Evolutionary conservation across 2,888 invertebrate species (phyloP), one percentile per base, ranked within the genome.

Genomic region (Candidula unifasciata): DNA sequence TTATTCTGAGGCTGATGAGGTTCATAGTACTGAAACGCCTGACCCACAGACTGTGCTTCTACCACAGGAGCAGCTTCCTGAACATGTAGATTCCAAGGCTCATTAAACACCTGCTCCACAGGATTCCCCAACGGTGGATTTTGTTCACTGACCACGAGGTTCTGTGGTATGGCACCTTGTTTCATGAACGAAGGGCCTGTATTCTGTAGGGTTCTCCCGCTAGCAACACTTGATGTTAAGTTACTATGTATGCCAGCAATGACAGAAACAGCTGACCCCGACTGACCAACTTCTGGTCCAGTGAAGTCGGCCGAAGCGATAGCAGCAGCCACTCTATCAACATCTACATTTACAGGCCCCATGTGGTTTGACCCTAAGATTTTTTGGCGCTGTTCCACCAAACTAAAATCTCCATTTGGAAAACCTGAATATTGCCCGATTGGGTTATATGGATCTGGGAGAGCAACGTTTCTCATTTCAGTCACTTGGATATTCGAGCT

Each of bases 221-320:
- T 27, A 13, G 18, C 77, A 16, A 27, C 30, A 18, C 33, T 33
- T 21, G 52, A n/a, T 16, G 5, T 30, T 0, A 16, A 44, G 24
- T 21, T 27, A 27, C 13, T 80, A 21, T 16, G 35, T n/a, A 27
- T 24, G 52, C 30, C 60, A 24, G n/a, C 35, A 16, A 21, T 33
- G 10, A 35, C 60, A 57, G 78, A 21, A 10, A 30, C 24, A 27
- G 78, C 2, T 16, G 33, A 13, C 37, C 27, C 79, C 5, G 79
- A 33, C 44, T n/a, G 79, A 30, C 64, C 82, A 44, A 76, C 35
- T 30, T 82, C 64, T 33, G 82, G 73, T 16, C 74, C 82, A 8
- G 35, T 82, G 74, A 82, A 71, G 13, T 73, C 81, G 0, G 66
- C 66, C 35, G 82, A 52, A 35, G 52, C 52, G 21, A 71, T 24